These are phyloP conservation scores for Trichonephila inaurata DNA, from an alignment of 1,140 invertebrate species.

Conservation along the genomic window DNA sequence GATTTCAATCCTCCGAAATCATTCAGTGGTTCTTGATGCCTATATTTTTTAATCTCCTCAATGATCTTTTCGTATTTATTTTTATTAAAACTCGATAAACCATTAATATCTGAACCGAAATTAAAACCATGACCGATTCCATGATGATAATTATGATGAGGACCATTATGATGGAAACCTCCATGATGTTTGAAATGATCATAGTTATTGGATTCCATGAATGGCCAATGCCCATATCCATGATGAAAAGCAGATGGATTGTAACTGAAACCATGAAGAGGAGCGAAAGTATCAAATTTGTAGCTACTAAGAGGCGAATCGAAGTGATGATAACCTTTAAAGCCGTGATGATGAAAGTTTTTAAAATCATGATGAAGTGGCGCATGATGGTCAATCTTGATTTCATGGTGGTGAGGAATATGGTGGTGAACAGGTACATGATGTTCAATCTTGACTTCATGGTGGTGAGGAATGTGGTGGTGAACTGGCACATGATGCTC, in stretches of 20 bases:
- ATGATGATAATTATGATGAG: too few species aligned
- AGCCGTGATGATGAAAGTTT: neutral
- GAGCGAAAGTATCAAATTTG: neutral
- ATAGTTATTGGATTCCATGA: neutral
- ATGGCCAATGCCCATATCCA: constrained; percentile 46
- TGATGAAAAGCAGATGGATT: constrained; percentile 34
- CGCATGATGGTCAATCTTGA: neutral
- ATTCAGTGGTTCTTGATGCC: neutral
- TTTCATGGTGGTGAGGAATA: neutral
- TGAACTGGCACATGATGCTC: neutral
- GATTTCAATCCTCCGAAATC: neutral
- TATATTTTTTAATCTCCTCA: constrained; percentile 18
- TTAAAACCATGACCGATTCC: neutral
- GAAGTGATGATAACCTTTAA: neutral
- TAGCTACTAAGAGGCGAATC: neutral
- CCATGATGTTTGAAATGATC: neutral
- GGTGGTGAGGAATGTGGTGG: constrained; percentile 41
- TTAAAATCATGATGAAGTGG: neutral
- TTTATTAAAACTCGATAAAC: neutral
- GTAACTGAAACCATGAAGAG: constrained; percentile 57
- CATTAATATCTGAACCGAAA: neutral
- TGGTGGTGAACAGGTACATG: constrained; percentile 59
- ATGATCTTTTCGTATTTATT: constrained; percentile 35
- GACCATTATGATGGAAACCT: neutral
- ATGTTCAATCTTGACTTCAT: neutral